Evolutionary conservation across 2,113 vertebrate species (phyloP).

Genomic region (Pavo muticus): DNA sequence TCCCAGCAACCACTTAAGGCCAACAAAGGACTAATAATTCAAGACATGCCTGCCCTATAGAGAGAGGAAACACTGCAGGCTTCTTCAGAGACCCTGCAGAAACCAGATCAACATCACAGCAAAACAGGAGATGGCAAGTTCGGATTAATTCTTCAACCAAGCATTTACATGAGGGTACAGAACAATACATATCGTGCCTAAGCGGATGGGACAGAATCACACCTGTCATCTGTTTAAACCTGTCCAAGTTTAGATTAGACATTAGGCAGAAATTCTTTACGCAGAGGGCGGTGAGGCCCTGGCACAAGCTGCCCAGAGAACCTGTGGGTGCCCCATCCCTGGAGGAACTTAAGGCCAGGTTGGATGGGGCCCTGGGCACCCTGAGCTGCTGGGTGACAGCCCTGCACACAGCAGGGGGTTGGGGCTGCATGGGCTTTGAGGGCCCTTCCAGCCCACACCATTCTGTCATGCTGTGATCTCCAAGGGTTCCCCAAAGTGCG

Average conservation of each 20-base stretch:
- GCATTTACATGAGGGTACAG: neutral
- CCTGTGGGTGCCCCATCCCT: neutral
- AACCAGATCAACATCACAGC: neutral
- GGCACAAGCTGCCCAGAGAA: neutral
- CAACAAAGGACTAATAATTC: neutral
- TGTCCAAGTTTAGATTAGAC: neutral
- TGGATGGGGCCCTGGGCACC: neutral
- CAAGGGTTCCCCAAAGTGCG: too few species aligned
- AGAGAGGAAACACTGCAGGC: neutral
- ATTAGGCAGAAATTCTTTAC: neutral
- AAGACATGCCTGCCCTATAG: neutral
- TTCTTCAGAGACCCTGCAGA: neutral
- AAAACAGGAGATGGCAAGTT: neutral
- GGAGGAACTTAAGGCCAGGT: neutral
- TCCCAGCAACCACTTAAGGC: neutral
- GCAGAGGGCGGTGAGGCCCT: neutral
- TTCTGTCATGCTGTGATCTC: too few species aligned
- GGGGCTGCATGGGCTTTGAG: too few species aligned
- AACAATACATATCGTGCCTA: rapidly evolving
- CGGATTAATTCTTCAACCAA: neutral
- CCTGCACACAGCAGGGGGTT: too few species aligned
- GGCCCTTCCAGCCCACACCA: neutral
- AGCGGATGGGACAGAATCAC: constrained; percentile 5
- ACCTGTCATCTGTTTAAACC: neutral
- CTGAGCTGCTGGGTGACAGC: neutral